phyloP scores from a whole-genome alignment of 92 coral and sea anemone genomes.

The Palythoa heliodiscus region DNA sequence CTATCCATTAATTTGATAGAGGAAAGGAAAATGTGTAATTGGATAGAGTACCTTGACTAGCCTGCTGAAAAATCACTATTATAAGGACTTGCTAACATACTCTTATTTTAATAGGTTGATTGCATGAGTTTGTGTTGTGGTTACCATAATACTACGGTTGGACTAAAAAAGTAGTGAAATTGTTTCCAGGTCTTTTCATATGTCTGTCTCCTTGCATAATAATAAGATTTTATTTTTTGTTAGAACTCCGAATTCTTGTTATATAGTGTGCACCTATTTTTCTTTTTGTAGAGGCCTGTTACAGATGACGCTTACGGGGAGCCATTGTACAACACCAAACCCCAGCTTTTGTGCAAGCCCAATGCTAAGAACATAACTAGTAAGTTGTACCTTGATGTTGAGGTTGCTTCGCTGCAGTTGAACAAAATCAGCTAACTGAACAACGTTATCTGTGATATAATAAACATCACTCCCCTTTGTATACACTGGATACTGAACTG shows the following conservation, averaged over 20 bases:
- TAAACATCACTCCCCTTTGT: too few relatives aligned
- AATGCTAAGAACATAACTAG: constrained; percentile 83
- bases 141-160: too few relatives aligned
- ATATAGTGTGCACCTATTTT: neutral
- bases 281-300: constrained; percentile 60
- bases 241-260: too few relatives aligned
- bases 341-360: constrained; percentile 92
- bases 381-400: too few relatives aligned
- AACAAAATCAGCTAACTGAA: too few relatives aligned
- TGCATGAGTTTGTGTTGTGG: neutral
- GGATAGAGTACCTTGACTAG: neutral
- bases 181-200: neutral
- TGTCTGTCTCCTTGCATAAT: neutral
- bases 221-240: too few relatives aligned
- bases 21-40: neutral
- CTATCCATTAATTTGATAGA: neutral
- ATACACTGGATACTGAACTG: too few relatives aligned
- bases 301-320: constrained; percentile 95
- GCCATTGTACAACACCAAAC: constrained; percentile 90
- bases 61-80: neutral
- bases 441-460: too few relatives aligned
- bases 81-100: neutral
- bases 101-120: neutral
- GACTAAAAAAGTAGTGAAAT: neutral
- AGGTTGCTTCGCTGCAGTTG: too few relatives aligned